Evolutionary conservation across 2,113 vertebrate species (phyloP), one percentile per base, ranked within the genome.

Genomic region (Podarcis muralis): DNA sequence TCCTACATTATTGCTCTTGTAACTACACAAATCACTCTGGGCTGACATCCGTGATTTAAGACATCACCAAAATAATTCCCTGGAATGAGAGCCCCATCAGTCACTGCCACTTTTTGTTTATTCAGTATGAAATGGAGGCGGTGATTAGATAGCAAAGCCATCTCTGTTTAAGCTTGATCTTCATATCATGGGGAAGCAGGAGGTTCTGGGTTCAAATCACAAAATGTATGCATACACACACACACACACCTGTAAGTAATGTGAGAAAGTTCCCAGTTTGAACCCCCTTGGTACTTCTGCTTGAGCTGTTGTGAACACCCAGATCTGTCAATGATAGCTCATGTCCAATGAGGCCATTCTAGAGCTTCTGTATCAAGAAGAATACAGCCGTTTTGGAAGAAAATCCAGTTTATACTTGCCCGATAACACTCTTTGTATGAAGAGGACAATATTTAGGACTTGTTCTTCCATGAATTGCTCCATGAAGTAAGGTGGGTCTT

Each of bases 81-180:
- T 87, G 62, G 65, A 66, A 87, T 77, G 81, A 79, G 69, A 86
- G 72, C 22, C 20, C 62, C 74, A 87, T 90, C 85, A 71, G 87
- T 90, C 89, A 83, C 80, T 79, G 71, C 83, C 81, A 69, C 40
- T 77, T 77, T 81, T 83, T 83, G 48, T 90, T 86, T 83, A 66
- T 83, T 83, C 35, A n/a, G 32, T 32, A 78, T 71, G 32, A 81
- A 84, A 83, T 37, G 37, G 43, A 81, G 27, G 66, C 71, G 72
- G n/a, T 86, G 69, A 85, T 83, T 48, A n/a, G 32, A 72, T 71
- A 77, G 35, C 20, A 78, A 43, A 65, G 66, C 23, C 32, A 6
- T 72, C 76, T 22, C 3, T 86, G 85, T 69, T 69, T 37, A 76
- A 35, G 74, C 43, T 57, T 43, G 30, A 72, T 43, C 83, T 90